A percentile compares a stretch with the other conserved stretches of the same genome.
Evolutionary conservation across 2,888 invertebrate genomes (phyloP).

Genomic region (Thelaira solivaga): DNA sequence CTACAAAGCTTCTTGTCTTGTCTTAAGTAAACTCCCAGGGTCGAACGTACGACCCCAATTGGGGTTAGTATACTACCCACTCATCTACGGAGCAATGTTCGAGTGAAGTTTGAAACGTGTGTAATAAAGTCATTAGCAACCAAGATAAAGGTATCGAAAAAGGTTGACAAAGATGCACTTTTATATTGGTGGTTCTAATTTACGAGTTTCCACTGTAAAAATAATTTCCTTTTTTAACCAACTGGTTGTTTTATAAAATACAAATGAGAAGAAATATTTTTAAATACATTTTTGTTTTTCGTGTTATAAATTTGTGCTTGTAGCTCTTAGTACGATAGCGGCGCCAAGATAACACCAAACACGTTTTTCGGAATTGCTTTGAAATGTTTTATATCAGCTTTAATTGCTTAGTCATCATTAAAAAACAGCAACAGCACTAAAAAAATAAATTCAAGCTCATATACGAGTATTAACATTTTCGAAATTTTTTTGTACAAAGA

Average conservation of each 20-base stretch:
- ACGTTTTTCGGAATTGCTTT: conserved; percentile 59
- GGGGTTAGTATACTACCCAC: too few species aligned
- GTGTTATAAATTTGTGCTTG: conserved; percentile 24
- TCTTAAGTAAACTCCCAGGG: too few species aligned
- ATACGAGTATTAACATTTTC: conserved; percentile 35
- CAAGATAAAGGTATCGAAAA: too few species aligned
- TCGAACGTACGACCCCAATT: too few species aligned
- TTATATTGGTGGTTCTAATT: too few species aligned
- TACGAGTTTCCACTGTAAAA: too few species aligned
- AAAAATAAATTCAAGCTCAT: conserved; percentile 24
- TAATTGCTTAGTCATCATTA: conserved; percentile 54
- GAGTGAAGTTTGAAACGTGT: too few species aligned
- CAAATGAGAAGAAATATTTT: conserved; percentile 12
- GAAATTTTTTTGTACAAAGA: background rate
- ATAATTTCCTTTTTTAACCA: too few species aligned
- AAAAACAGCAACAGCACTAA: conserved; percentile 1
- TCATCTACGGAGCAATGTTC: too few species aligned
- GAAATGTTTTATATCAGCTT: conserved; percentile 49
- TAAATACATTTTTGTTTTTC: background rate
- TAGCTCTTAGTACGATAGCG: conserved; percentile 28
- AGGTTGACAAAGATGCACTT: too few species aligned
- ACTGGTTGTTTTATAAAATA: conserved; percentile 27
- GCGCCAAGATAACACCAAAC: conserved; percentile 58
- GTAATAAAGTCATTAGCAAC: too few species aligned
- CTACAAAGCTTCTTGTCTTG: too few species aligned